Evolutionary conservation across 2,113 vertebrate genomes (phyloP).

Genomic region (Solenodon paradoxus): DNA sequence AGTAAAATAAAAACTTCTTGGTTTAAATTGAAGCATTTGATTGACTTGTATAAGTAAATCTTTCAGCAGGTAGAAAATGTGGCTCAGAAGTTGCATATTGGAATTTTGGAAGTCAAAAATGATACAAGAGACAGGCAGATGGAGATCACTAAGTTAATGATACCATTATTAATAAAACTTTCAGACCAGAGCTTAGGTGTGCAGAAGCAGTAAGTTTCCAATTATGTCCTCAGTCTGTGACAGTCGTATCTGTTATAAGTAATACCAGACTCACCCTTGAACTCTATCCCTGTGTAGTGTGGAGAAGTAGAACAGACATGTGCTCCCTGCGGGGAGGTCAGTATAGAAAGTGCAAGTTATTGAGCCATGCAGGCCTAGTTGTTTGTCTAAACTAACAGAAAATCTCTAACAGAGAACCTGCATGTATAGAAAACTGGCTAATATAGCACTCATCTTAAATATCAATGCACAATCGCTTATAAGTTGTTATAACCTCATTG

Average conservation of each 20-base stretch:
- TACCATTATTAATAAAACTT: neutral
- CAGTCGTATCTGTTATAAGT: neutral
- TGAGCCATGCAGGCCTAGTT: neutral
- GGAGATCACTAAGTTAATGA: neutral
- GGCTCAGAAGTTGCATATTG: neutral
- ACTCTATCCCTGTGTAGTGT: neutral
- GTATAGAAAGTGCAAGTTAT: too few species aligned
- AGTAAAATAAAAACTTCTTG: neutral
- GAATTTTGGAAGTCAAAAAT: neutral
- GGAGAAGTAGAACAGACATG: neutral
- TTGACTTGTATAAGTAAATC: neutral
- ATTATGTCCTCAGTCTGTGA: neutral
- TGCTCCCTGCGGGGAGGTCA: neutral
- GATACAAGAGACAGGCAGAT: neutral
- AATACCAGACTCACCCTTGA: fast-evolving
- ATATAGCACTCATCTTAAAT: neutral
- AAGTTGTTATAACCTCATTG: neutral
- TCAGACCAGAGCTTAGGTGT: neutral
- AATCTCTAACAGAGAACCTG: neutral
- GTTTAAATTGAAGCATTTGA: neutral
- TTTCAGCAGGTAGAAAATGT: neutral
- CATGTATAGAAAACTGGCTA: neutral
- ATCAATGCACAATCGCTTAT: neutral
- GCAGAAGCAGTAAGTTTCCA: neutral
- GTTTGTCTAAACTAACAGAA: neutral